Conservation (phyloP, 2,888 invertebrate genomes). For the Orthonychiurus folsomi region DNA sequence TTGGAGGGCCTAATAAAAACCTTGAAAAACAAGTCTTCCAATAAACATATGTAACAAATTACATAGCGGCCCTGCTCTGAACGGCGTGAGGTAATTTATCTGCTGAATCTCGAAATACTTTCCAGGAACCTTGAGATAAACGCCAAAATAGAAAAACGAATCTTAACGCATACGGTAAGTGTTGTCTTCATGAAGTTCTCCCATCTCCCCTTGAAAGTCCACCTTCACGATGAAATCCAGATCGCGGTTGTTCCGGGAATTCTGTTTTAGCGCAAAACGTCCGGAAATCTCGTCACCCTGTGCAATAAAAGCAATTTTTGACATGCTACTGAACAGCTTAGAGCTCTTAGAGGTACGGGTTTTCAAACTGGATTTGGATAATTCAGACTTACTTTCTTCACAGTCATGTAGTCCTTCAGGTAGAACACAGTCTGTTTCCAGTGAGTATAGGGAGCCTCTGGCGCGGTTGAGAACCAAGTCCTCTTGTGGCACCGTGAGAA, state of each 20-base stretch:
- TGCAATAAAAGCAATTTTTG: not conserved
- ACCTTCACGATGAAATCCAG: slow-evolving; percentile 90
- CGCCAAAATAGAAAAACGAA: too few relatives aligned
- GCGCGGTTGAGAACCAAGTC: slow-evolving; percentile 95
- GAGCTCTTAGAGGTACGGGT: not conserved
- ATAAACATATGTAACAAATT: too few relatives aligned
- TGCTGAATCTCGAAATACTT: too few relatives aligned
- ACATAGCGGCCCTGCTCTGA: too few relatives aligned
- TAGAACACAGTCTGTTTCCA: slow-evolving; percentile 99
- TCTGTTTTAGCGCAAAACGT: slow-evolving; percentile 86
- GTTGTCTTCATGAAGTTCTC: slow-evolving; percentile 74
- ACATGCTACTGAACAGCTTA: not conserved
- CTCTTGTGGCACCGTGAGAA: slow-evolving; percentile 99
- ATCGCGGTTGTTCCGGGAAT: slow-evolving; percentile 91
- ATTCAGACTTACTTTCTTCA: slow-evolving; percentile 58
- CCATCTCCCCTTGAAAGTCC: slow-evolving; percentile 82
- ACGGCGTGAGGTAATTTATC: too few relatives aligned
- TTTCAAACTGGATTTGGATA: not conserved
- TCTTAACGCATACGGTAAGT: slow-evolving; percentile 84
- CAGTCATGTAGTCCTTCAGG: slow-evolving; percentile 92
- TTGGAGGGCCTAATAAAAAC: too few relatives aligned
- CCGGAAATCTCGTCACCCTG: slow-evolving; percentile 79
- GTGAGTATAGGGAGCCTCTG: slow-evolving; percentile 95
- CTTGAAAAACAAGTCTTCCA: too few relatives aligned
- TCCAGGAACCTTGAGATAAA: too few relatives aligned